Evolutionary conservation across 2,888 invertebrate species (phyloP), one percentile per base, ranked within the genome.

Genomic region (Sphinx pinastri): DNA sequence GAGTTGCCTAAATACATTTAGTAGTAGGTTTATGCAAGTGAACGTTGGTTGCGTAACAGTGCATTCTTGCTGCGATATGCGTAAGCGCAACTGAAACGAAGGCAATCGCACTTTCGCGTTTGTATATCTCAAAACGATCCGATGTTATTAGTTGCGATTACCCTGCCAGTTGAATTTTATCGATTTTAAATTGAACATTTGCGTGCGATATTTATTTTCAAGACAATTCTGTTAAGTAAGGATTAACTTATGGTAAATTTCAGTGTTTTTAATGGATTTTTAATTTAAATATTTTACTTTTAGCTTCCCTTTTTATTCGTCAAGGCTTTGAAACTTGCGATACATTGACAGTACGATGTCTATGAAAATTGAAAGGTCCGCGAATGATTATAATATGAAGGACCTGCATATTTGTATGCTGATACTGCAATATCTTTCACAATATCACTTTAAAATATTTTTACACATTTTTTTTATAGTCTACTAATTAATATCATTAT

Each of bases 31-130:
- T 77, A 76, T 80, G 81, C 82, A 83, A 87, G 84, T 84, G 85
- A 84, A 79, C 76, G 81, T 76, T 77, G 67, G 72, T 90, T 89
- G 84, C 81, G 86, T 83, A 88, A 89, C 75, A 49, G 74, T 80
- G 84, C 87, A 90, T 89, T 88, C 89, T 84, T 86, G 86, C 78
- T 81, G 77, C 73, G 78, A 82, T 82, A 84, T 86, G 88, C 89
- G 89, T 87, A 87, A 82, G 86, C 86, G 84, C 81, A 81, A 73
- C 82, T 83, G 83, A 86, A 86, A 76, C 69, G 67, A 60, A 73
- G 71, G 72, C 69, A 71, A 71, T 51, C 71, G 71, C 72, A 75
- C 75, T 77, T 75, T 75, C 74, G 74, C 75, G 72, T 71, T 60
- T 68, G 74, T 75, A 73, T 75, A 76, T 75, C 76, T 76, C 72